phyloP scores from a whole-genome alignment of 2,888 invertebrate genomes.

The Siphlonurus alternatus region DNA sequence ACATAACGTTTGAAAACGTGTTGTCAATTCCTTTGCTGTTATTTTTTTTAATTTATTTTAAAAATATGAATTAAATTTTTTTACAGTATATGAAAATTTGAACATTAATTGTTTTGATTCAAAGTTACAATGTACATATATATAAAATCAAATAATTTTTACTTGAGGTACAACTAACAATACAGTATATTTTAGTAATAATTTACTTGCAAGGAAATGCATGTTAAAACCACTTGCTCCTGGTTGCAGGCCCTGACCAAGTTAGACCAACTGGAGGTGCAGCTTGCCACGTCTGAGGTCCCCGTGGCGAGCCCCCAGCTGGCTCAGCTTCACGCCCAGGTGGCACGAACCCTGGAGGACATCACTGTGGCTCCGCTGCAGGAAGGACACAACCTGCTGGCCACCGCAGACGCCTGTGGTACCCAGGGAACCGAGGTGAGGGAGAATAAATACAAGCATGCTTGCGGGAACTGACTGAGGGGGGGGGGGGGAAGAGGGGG shows the following conservation, averaged over 20 bases:
- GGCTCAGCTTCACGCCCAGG: conserved; percentile 46
- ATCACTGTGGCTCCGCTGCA: conserved; percentile 47
- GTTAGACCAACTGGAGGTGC: conserved; percentile 56
- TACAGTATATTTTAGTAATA: too few relatives aligned
- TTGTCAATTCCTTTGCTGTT: too few relatives aligned
- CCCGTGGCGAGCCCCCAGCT: conserved; percentile 46
- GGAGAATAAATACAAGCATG: background rate
- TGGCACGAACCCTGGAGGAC: conserved; percentile 45
- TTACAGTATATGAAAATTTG: background rate
- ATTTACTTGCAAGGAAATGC: too few relatives aligned
- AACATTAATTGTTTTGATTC: conserved; percentile 11
- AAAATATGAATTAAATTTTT: too few relatives aligned
- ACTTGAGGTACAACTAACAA: too few relatives aligned
- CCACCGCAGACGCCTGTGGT: conserved; percentile 40
- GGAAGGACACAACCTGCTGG: conserved; percentile 54
- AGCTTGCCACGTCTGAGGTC: conserved; percentile 45
- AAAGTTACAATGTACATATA: too few relatives aligned
- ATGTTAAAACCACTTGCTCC: too few relatives aligned
- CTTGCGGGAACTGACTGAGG: background rate
- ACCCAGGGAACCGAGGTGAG: conserved; percentile 41
- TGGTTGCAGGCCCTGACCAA: conserved; percentile 53
- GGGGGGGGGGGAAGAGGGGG: too few relatives aligned
- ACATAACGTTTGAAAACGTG: too few relatives aligned
- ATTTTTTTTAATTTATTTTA: too few relatives aligned
- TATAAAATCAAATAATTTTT: too few relatives aligned